Percentiles rank a stretch among this genome's conserved stretches.
phyloP scores from a whole-genome alignment of 2,113 vertebrate species.

The Glaucidium brasilianum region DNA sequence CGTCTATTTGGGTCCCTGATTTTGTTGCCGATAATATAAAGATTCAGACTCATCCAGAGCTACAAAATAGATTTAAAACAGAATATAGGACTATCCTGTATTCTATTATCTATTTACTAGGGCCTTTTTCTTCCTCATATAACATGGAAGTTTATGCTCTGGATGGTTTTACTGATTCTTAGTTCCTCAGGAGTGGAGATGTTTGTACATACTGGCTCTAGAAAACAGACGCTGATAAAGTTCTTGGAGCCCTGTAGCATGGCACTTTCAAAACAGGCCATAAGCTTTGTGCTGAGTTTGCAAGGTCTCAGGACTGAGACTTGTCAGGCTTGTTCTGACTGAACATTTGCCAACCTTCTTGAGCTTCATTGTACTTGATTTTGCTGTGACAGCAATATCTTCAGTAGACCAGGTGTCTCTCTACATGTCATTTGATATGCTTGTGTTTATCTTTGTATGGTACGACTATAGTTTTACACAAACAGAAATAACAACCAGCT shows the following conservation, averaged over 20 bases:
- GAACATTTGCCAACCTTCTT: background rate
- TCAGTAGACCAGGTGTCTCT: background rate
- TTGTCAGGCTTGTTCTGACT: background rate
- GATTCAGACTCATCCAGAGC: background rate
- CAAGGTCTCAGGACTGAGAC: background rate
- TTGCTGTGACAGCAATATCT: background rate
- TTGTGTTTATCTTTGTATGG: background rate
- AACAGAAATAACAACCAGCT: background rate
- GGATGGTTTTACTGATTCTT: background rate
- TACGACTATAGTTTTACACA: background rate
- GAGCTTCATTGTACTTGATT: background rate
- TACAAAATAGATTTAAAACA: background rate
- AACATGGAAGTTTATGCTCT: background rate
- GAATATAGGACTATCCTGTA: background rate
- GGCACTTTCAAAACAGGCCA: background rate
- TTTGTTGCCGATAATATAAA: background rate
- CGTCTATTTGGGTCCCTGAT: background rate
- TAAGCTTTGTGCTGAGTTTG: background rate
- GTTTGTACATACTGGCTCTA: background rate
- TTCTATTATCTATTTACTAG: background rate
- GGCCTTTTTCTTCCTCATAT: background rate
- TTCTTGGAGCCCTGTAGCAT: background rate
- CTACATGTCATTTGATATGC: background rate
- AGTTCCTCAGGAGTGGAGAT: background rate
- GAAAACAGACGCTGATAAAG: background rate